Conservation (phyloP, 2,888 invertebrate species). For the Drosophila greeni region DNA sequence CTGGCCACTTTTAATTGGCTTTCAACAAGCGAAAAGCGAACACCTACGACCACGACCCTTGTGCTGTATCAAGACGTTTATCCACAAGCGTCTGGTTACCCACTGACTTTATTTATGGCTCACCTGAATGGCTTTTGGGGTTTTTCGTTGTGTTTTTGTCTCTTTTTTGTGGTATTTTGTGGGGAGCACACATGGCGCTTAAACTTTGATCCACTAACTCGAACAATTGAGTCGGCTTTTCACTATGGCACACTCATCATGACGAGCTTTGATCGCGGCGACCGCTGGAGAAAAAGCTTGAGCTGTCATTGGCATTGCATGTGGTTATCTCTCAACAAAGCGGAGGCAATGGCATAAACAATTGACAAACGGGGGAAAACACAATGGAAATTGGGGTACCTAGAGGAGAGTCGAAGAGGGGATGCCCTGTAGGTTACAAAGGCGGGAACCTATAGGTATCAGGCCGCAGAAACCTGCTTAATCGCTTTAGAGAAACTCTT, state of each 20-base stretch:
- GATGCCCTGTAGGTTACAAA: not conserved
- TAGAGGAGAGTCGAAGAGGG: not conserved
- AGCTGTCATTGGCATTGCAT: slow-evolving; percentile 38
- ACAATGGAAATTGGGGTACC: not conserved
- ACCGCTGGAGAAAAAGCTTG: slow-evolving; percentile 18
- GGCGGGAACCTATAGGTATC: no score
- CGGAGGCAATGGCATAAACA: slow-evolving; percentile 29
- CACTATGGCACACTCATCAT: slow-evolving; percentile 21
- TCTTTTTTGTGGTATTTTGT: not conserved
- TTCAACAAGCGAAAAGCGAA: not conserved
- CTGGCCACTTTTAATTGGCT: slow-evolving; percentile 37
- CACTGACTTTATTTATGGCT: slow-evolving; percentile 42
- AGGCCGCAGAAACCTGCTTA: no score
- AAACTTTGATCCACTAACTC: slow-evolving; percentile 19
- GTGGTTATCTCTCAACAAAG: slow-evolving; percentile 29
- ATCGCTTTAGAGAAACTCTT: no score
- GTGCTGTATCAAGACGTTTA: slow-evolving; percentile 7
- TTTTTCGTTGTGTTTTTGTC: not conserved
- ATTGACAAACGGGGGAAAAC: slow-evolving; percentile 40
- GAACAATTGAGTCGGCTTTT: slow-evolving; percentile 18
- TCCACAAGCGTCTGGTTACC: slow-evolving; percentile 24
- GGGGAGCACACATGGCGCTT: slow-evolving; percentile 4
- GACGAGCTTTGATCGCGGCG: slow-evolving; percentile 22
- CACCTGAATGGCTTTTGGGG: slow-evolving; percentile 6
- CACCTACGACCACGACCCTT: slow-evolving; percentile 14